Base-by-base conservation (phyloP, 2,797 vertebrate genomes). In the Brotula barbata region DNA sequence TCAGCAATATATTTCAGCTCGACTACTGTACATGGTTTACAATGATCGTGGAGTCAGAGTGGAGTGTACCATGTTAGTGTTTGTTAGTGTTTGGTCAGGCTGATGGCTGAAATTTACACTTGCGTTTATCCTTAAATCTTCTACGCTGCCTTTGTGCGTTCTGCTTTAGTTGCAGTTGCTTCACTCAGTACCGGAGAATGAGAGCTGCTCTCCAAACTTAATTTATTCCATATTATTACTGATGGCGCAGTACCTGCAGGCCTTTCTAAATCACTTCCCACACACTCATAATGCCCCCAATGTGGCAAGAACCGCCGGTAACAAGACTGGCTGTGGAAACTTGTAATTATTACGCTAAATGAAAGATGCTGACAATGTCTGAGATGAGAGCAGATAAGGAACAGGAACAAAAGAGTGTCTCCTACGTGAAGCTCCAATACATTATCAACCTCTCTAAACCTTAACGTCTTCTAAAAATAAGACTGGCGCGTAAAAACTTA, bases 401-500 rank as follows among this genome's bases (percentile, higher is more conserved):
- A 28, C 25, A 28, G 25, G 25, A 28, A 28, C 25, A 28, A 28
- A 7, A 7, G 25, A 28, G 4, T 28, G 7, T 28, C 3, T 28
- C 7, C 7, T 28, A 28, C 7, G 3, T 28, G 25, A 28, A 28
- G 25, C 25, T 4, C 25, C 7, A 28, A 7, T 28, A 15, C 14
- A 15, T 39, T 15, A 7, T 39, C 3, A 15, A 14, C 13, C 52
- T 46, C 56, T 59, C 43, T 54, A 71, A 81, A 77, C 50, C 66
- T 60, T 69, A 44, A 48, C 73, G 59, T 73, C 60, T 62, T 46
- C 44, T 58, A 36, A 45, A 68, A 58, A 23, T 59, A 25, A 44
- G 73, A 73, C 56, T 12, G 48, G 40, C 58, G 77, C 46, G 17
- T 48, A 60, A 34, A 71, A 71, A 71, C 37, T 68, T 66, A 52